Evolutionary conservation across 2,888 invertebrate species (phyloP), one percentile per base, ranked within the genome.

Genomic region (Drosophila koepferae): DNA sequence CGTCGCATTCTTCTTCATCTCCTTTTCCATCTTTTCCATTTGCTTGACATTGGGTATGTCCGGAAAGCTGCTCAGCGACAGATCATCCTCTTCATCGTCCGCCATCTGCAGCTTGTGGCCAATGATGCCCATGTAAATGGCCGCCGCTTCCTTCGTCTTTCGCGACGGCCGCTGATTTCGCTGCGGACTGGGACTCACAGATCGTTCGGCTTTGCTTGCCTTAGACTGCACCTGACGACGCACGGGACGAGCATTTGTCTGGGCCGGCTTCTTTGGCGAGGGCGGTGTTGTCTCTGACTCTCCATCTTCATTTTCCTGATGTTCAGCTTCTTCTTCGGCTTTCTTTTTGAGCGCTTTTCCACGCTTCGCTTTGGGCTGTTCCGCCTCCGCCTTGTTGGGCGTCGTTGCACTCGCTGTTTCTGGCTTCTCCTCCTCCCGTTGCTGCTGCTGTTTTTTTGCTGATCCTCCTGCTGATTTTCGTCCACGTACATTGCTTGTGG

Each of bases 131-230:
- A 96, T 95, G 79, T 96, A 96, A 63, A 96, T 94, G 9, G 96
- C 94, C 2, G 96, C 96, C 31, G 96, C 96, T 92, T 96, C 96
- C 91, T 96, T 96, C 0, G 96, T 96, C 92, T 96, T 96, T 41
- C 96, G 94, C 12, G 95, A 94, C 0, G 96, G 96, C 46, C 96
- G 85, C 70, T 91, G 90, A 54, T 70, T 81, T 6, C 89, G 79
- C n/a, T 74, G 73, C 31, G 77, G 91, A 61, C 62, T 63, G 34
- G 82, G 74, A 66, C 68, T 82, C 12, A 48, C 51, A 0, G 82
- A 77, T 0, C 72, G 77, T 3, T 71, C 68, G 8, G 41, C 48
- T 44, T 78, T 71, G 62, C 66, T 70, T 0, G 59, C 61, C 20
- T 78, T 78, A 2, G 58, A 63, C 31, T 77, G 77, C 2, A 63